Percentiles rank a stretch among this genome's conserved stretches.
Evolutionary conservation across 2,888 invertebrate genomes (phyloP).

Genomic region (Drosophila multiciliata): DNA sequence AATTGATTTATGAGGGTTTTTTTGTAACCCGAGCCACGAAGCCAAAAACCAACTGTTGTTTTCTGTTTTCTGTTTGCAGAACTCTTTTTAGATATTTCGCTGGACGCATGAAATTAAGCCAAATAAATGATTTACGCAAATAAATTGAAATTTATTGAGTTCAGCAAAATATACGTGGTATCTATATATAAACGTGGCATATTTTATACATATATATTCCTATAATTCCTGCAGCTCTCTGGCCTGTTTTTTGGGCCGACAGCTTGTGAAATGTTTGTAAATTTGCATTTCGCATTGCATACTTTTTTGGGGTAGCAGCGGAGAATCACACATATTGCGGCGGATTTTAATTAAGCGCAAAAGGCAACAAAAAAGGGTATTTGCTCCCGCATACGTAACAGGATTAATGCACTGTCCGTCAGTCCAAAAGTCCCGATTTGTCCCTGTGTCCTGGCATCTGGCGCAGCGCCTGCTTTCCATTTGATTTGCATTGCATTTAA

Average conservation of each 20-base stretch:
- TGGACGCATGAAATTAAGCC: conserved; percentile 76
- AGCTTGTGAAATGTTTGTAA: conserved; percentile 76
- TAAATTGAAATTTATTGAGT: conserved; percentile 84
- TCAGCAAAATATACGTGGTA: conserved; percentile 19
- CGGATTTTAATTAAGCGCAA: conserved; percentile 79
- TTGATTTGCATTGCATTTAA: conserved; percentile 81
- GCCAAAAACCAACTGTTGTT: conserved; percentile 31
- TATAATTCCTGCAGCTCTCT: conserved; percentile 1
- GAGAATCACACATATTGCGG: conserved; percentile 65
- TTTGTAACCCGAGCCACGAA: conserved; percentile 27
- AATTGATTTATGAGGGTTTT: conserved; percentile 83
- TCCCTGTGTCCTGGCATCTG: conserved; percentile 60
- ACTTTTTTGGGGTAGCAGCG: conserved; percentile 52
- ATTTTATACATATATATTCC: conserved; percentile 3
- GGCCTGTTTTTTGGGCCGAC: conserved; percentile 29
- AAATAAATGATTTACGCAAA: conserved; percentile 85
- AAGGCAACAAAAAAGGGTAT: conserved; percentile 56
- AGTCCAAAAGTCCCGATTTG: conserved; percentile 13
- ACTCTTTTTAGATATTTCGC: conserved; percentile 43
- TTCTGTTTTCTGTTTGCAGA: conserved; percentile 27
- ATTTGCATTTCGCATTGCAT: conserved; percentile 69
- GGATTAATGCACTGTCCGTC: conserved; percentile 71
- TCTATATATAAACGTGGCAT: not conserved
- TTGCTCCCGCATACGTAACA: conserved; percentile 57
- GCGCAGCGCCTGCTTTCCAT: conserved; percentile 64